Evolutionary conservation across 1,140 invertebrate species (phyloP), one percentile per base, ranked within the genome.

Genomic region (Leucophenga varia): DNA sequence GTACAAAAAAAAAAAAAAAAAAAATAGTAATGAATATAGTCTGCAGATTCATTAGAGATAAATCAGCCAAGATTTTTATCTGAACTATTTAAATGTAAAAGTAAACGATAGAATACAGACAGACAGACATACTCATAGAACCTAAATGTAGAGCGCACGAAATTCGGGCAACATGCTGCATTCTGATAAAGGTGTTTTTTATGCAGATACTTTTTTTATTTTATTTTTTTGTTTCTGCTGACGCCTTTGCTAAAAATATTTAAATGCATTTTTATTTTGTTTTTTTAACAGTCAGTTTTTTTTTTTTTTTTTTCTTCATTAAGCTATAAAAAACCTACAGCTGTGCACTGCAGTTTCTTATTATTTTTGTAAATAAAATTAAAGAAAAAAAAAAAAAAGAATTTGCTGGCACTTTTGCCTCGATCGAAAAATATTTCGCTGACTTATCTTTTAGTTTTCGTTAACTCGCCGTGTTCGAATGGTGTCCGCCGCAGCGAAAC

Each of bases 281-380:
- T 25, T 25, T 25, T 25, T 25, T 25, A n/a, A 16, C 20, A 18
- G 22, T 28, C 18, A 32, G 14, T 32, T 39, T 40, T 38, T 19
- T 22, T 37, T 12, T 3, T 28, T n/a, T n/a, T 10, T 35, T n/a
- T 35, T 35, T 35, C 28, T n/a, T 30, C 28, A 30, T 42, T 39
- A 18, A 40, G 45, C 57, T 64, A 60, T 64, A 65, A 64, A 64
- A 64, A 64, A 63, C 60, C 49, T 37, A 56, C 56, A 64, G 60
- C 60, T 65, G 55, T 39, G 37, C 16, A 39, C 18, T 21, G 10
- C 16, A 17, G 13, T 13, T 13, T n/a, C n/a, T n/a, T n/a, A n/a
- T n/a, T n/a, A n/a, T 10, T 25, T 25, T 25, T 35, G 32, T 6
- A 35, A 35, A 35, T 35, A 13, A 13, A 6, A 35, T 8, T 13